These are phyloP conservation scores for Corvus moneduloides DNA, from an alignment of 2,113 vertebrate genomes.

Conservation along the genomic window DNA sequence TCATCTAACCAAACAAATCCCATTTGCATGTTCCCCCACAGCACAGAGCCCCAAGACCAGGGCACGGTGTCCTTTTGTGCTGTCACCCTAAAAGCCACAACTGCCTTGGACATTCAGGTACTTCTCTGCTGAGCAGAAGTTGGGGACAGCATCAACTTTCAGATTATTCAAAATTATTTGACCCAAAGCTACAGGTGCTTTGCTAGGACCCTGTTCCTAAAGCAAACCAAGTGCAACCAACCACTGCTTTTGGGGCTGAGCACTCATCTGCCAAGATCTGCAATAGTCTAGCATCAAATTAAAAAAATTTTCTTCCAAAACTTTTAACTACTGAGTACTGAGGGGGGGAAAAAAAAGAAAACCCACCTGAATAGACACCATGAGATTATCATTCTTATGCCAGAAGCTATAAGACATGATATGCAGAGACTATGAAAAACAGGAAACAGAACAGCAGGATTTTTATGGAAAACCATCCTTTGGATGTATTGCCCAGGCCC, in stretches of 20 bases:
- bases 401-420: not conserved
- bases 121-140: rapidly evolving
- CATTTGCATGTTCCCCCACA: not conserved
- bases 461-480: not conserved
- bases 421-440: not conserved
- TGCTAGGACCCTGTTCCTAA: not conserved
- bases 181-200: not conserved
- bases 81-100: not conserved
- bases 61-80: not conserved
- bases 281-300: not conserved
- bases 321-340: not conserved
- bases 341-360: not conserved
- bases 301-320: not conserved
- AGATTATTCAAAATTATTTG: not conserved
- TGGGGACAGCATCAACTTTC: not conserved
- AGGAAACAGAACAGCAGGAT: not conserved
- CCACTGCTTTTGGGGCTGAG: not conserved
- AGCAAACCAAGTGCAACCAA: not conserved
- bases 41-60: not conserved
- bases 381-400: not conserved
- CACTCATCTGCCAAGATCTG: not conserved
- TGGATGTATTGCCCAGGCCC: not conserved
- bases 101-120: not conserved
- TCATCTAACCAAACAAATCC: not conserved
- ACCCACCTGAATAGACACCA: not conserved